A percentile compares a stretch with the other conserved stretches of the same genome.
phyloP scores from a whole-genome alignment of 1,140 invertebrate genomes.

The Ephestia elutella region DNA sequence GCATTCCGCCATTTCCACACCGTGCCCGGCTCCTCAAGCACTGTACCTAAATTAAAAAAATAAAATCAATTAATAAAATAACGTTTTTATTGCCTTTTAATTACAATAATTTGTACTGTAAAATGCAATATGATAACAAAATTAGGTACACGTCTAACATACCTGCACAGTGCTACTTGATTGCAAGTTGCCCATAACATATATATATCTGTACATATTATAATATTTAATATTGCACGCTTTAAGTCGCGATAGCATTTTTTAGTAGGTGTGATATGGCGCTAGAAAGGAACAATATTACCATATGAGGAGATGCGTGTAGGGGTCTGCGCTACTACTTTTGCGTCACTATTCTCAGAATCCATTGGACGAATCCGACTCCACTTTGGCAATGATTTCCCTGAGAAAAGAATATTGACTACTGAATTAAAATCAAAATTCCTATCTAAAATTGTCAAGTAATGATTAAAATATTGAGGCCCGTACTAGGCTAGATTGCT shows the following conservation, averaged over 20 bases:
- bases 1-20: constrained; percentile 64
- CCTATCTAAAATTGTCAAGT: background rate
- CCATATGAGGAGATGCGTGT: constrained; percentile 94
- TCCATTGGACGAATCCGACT: constrained; percentile 88
- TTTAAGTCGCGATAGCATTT: no score
- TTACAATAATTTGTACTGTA: no score
- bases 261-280: no score
- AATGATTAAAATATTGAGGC: background rate
- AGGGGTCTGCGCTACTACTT: constrained; percentile 94
- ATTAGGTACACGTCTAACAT: no score
- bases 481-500: no score
- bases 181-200: no score
- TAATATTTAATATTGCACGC: no score
- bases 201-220: no score
- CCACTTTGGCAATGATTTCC: constrained; percentile 78
- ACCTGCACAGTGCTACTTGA: no score
- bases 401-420: constrained; percentile 20
- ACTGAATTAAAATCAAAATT: background rate
- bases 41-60: constrained; percentile 57
- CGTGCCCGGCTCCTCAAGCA: constrained; percentile 56
- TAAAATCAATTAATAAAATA: background rate
- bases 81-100: no score
- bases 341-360: constrained; percentile 97
- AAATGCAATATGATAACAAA: no score
- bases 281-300: no score